Conservation (phyloP, 1,140 invertebrate genomes). For the Drosophila bocqueti region DNA sequence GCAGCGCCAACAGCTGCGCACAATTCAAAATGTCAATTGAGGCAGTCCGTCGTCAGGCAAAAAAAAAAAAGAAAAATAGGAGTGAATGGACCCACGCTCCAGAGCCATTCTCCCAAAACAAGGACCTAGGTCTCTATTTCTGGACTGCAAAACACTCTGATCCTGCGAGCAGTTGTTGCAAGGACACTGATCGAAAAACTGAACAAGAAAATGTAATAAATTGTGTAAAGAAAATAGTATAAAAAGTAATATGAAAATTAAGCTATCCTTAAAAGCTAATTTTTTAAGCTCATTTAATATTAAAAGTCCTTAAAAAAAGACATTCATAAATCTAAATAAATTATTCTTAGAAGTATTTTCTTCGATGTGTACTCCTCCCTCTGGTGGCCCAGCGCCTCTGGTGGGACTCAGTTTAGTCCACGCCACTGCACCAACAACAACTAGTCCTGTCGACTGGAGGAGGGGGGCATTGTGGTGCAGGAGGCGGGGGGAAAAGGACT, state of each 20-base stretch:
- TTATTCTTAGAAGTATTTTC: background rate
- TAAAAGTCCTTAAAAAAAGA: background rate
- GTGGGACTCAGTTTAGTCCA: constrained; percentile 74
- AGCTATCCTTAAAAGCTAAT: background rate
- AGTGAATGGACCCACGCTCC: constrained; percentile 39
- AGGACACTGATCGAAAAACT: background rate
- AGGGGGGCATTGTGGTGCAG: constrained; percentile 10
- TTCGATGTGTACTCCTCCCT: background rate
- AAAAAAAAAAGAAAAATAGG: constrained; percentile 2
- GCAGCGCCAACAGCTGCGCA: constrained; percentile 69
- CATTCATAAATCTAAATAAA: too few species aligned
- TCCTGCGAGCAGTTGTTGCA: constrained; percentile 24
- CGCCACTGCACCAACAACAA: constrained; percentile 76
- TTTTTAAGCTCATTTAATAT: background rate
- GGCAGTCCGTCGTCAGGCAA: constrained; percentile 55
- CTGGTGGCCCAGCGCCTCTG: constrained; percentile 39
- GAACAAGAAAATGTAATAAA: background rate
- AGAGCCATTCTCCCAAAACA: constrained; percentile 28
- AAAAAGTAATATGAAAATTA: too few species aligned
- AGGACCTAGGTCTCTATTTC: constrained; percentile 33
- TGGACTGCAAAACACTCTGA: constrained; percentile 41
- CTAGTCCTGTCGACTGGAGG: constrained; percentile 29
- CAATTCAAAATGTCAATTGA: constrained; percentile 84
- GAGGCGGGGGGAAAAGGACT: constrained; percentile 11
- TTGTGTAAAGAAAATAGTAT: background rate